phyloP scores from a whole-genome alignment of 35 echinoderm and acorn worm genomes.

The Hemicentrotus pulcherrimus region DNA sequence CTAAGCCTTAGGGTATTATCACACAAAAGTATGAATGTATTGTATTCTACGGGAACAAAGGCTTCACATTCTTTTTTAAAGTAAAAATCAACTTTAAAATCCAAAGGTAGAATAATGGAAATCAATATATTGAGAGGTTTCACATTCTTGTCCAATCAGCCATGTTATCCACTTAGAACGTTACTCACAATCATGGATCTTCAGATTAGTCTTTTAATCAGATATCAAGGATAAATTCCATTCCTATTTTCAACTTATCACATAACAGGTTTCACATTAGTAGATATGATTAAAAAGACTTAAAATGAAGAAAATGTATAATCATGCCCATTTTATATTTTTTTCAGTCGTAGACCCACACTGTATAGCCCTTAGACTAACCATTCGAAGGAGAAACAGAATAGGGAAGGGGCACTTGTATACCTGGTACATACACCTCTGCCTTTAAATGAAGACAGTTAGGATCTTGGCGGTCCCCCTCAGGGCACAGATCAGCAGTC shows the following conservation, averaged over 20 bases:
- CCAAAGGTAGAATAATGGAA: background rate
- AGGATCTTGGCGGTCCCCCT: constrained; percentile 28
- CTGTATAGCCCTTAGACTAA: background rate
- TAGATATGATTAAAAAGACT: background rate
- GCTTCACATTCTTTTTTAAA: background rate
- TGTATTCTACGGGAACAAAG: background rate
- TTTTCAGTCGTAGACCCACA: too few species aligned
- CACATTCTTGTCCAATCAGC: background rate
- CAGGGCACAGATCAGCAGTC: background rate
- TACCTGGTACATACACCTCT: background rate
- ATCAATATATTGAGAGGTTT: background rate
- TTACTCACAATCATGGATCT: background rate
- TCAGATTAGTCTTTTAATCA: background rate
- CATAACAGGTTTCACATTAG: background rate
- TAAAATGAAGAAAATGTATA: background rate
- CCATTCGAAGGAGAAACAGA: background rate
- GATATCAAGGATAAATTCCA: background rate
- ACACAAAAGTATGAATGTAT: background rate
- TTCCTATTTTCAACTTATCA: background rate
- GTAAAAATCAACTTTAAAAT: background rate
- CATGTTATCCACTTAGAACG: background rate
- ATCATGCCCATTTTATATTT: too few species aligned
- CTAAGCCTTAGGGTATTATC: background rate
- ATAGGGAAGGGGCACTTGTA: background rate
- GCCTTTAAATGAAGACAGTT: background rate